Evolutionary conservation across 1,140 invertebrate genomes (phyloP).

Genomic region (Liolophura sinensis): DNA sequence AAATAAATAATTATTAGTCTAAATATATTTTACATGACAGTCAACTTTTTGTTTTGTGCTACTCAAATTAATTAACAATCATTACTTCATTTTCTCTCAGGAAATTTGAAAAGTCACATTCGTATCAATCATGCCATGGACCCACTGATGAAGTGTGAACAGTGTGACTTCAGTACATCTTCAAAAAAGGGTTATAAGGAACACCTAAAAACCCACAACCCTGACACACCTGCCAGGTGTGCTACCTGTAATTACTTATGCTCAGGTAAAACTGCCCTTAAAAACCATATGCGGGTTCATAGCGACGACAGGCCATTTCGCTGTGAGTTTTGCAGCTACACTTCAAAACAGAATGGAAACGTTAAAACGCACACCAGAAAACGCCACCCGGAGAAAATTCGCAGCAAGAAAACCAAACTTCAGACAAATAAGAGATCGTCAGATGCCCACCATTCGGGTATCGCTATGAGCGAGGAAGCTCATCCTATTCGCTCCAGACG

Average conservation of each 20-base stretch:
- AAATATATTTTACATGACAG: no score
- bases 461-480: neutral
- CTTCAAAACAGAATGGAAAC: constrained; percentile 42
- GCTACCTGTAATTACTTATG: constrained; percentile 34
- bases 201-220: constrained; percentile 39
- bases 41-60: no score
- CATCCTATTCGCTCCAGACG: neutral
- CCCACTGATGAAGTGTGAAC: constrained; percentile 34
- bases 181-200: constrained; percentile 35
- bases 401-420: neutral
- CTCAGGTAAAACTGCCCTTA: constrained; percentile 36
- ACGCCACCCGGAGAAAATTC: constrained; percentile 36
- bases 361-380: constrained; percentile 40
- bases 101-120: constrained; percentile 44
- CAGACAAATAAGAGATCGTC: neutral
- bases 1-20: no score
- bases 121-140: constrained; percentile 40
- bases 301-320: constrained; percentile 53
- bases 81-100: constrained; percentile 21
- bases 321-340: constrained; percentile 54
- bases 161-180: constrained; percentile 37
- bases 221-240: constrained; percentile 26
- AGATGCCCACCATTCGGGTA: neutral
- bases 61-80: no score
- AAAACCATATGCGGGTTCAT: constrained; percentile 59